Percentiles rank a stretch among this genome's conserved stretches.
These are phyloP conservation scores for Phocides pigmalion DNA, from an alignment of 1,140 invertebrate genomes.

Conservation along the genomic window DNA sequence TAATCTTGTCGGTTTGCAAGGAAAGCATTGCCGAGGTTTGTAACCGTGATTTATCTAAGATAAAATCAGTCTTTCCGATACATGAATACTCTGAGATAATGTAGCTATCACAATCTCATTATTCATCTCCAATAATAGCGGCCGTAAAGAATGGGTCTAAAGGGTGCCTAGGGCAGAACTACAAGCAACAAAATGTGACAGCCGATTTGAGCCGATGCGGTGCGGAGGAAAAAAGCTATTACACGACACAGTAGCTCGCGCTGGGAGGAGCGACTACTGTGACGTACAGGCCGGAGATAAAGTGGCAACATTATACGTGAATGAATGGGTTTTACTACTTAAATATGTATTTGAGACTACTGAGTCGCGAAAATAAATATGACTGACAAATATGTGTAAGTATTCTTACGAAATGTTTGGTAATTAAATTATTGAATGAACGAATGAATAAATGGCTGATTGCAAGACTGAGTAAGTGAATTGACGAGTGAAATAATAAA, in stretches of 20 bases:
- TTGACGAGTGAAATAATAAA: too few relatives aligned
- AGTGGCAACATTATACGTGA: constrained; percentile 6
- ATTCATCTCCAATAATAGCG: constrained; percentile 22
- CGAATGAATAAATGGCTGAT: too few relatives aligned
- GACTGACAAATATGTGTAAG: too few relatives aligned
- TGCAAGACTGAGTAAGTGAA: too few relatives aligned
- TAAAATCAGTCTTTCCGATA: background rate
- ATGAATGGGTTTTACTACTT: too few relatives aligned
- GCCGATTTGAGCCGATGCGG: constrained; percentile 14
- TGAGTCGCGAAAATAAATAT: too few relatives aligned
- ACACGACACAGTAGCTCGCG: constrained; percentile 32
- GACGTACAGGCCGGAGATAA: background rate
- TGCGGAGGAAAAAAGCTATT: constrained; percentile 28
- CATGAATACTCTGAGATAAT: constrained; percentile 11
- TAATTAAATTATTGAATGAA: too few relatives aligned
- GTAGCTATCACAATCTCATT: constrained; percentile 27
- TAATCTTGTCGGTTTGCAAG: too few relatives aligned
- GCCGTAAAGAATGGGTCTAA: constrained; percentile 25
- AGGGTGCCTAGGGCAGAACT: constrained; percentile 24
- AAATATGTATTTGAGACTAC: too few relatives aligned
- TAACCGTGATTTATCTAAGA: too few relatives aligned
- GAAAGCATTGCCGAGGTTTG: too few relatives aligned
- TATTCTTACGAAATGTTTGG: too few relatives aligned
- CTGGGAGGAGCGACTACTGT: constrained; percentile 23
- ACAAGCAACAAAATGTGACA: constrained; percentile 26